Evolutionary conservation across 2,888 invertebrate genomes (phyloP).

Genomic region (Monochamus alternatus): DNA sequence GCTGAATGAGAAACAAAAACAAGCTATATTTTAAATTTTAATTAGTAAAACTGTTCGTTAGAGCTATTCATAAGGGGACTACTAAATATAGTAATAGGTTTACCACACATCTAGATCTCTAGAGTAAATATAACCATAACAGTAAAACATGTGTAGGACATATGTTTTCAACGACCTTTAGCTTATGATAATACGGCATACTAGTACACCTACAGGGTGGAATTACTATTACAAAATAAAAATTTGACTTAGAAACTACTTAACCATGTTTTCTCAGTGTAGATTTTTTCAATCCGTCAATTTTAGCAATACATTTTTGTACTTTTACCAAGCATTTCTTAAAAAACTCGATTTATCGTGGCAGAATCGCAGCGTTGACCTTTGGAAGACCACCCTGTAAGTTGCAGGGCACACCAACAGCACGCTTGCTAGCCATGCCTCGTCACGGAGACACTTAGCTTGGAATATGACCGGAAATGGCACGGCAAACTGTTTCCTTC

Average conservation of each 20-base stretch:
- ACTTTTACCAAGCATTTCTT: too few relatives aligned
- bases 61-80: background rate
- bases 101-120: background rate
- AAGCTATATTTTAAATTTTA: background rate
- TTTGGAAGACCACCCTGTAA: background rate
- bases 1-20: background rate
- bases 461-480: conserved; percentile 44
- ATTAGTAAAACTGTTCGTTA: background rate
- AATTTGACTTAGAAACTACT: too few relatives aligned
- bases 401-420: background rate
- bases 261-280: too few relatives aligned
- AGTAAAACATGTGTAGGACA: conserved; percentile 42
- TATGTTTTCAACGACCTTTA: conserved; percentile 50
- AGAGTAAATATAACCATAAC: background rate
- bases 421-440: conserved; percentile 18
- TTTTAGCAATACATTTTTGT: too few relatives aligned
- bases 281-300: too few relatives aligned
- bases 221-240: too few relatives aligned
- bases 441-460: conserved; percentile 18
- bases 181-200: conserved; percentile 41
- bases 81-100: conserved; percentile 5
- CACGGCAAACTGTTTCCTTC: conserved; percentile 47
- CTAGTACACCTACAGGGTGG: background rate
- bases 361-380: too few relatives aligned
- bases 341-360: too few relatives aligned